A percentile compares a stretch with the other conserved stretches of the same genome.
phyloP scores from a whole-genome alignment of 2,113 vertebrate species.

The Hippocampus zosterae region DNA sequence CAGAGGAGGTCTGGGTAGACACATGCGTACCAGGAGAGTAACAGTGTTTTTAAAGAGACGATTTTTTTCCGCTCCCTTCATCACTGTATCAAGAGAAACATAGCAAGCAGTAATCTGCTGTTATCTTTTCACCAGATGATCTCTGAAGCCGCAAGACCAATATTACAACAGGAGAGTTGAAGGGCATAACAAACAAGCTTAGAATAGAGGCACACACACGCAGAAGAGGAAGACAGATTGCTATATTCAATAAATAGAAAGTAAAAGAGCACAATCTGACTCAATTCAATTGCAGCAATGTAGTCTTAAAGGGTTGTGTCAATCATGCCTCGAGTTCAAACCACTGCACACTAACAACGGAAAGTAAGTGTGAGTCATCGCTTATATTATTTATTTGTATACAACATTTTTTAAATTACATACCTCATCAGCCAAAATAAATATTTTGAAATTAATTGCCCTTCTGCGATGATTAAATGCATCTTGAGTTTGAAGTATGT shows the following conservation, averaged over 20 bases:
- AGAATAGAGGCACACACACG: constrained; percentile 4
- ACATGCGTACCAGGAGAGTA: constrained; percentile 18
- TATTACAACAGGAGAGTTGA: constrained; percentile 31
- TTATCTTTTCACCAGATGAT: constrained; percentile 34
- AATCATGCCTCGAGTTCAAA: constrained; percentile 4
- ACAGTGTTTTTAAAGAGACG: constrained; percentile 7
- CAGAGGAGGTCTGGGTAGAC: constrained; percentile 8
- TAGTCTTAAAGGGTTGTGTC: constrained; percentile 1
- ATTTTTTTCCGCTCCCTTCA: neutral
- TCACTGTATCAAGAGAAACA: constrained; percentile 19
- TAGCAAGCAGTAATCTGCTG: constrained; percentile 24
- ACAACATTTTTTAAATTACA: neutral
- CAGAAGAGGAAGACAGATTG: constrained; percentile 25
- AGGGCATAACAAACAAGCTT: constrained; percentile 38
- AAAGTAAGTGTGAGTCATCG: neutral
- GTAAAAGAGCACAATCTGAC: neutral
- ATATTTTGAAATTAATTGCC: neutral
- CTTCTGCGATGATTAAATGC: neutral
- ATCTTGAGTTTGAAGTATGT: neutral
- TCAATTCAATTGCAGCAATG: neutral
- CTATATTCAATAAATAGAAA: neutral
- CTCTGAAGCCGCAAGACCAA: constrained; percentile 24
- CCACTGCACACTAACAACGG: neutral
- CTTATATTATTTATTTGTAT: neutral
- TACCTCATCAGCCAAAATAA: neutral